Evolutionary conservation across 2,888 invertebrate species (phyloP).

Genomic region (Willowsia nigromaculata): DNA sequence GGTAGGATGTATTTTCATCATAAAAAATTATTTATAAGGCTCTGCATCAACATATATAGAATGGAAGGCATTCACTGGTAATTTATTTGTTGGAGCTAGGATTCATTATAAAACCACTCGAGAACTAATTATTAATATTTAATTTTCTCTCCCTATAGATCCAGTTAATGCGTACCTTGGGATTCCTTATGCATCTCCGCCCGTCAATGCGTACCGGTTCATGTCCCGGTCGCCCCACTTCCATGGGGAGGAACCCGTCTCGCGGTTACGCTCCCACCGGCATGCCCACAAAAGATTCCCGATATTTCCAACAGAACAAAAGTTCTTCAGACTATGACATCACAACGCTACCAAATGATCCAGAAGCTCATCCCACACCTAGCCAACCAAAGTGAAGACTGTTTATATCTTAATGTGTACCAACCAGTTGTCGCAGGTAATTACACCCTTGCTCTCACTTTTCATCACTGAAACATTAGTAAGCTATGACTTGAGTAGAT

Average conservation of each 20-base stretch:
- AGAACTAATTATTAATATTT: conserved; percentile 32
- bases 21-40: too few relatives aligned
- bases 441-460: background rate
- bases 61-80: background rate
- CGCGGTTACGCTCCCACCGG: conserved; percentile 75
- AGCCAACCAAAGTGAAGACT: conserved; percentile 78
- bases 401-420: conserved; percentile 77
- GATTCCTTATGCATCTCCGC: conserved; percentile 77
- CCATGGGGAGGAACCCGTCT: conserved; percentile 76
- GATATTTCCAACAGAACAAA: conserved; percentile 81
- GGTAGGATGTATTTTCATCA: too few relatives aligned
- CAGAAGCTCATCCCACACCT: conserved; percentile 76
- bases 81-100: background rate
- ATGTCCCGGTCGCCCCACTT: conserved; percentile 78
- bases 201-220: conserved; percentile 77
- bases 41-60: too few relatives aligned
- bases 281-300: conserved; percentile 84
- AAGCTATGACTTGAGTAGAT: background rate
- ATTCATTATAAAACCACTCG: conserved; percentile 1
- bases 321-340: conserved; percentile 77
- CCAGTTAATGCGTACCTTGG: conserved; percentile 77
- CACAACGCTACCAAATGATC: conserved; percentile 75
- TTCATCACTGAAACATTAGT: background rate
- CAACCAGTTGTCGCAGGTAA: conserved; percentile 53
- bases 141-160: conserved; percentile 65